These are phyloP conservation scores for Tenthredo notha DNA, from an alignment of 2,888 invertebrate genomes.

Conservation along the genomic window DNA sequence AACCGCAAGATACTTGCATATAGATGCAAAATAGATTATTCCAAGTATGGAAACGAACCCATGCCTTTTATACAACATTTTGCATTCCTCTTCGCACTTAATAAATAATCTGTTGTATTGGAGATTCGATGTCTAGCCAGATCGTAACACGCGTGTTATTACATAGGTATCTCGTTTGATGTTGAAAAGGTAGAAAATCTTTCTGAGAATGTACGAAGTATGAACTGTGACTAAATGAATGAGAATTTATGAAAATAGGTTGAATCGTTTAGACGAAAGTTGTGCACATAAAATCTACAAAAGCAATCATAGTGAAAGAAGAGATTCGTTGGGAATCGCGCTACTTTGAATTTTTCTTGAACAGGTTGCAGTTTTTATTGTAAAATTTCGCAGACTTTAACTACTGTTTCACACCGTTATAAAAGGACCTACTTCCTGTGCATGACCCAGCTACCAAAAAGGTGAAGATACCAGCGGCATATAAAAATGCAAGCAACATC, in stretches of 20 bases:
- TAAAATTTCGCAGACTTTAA: background rate
- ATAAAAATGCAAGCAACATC: conserved; percentile 74
- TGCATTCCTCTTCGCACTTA: background rate
- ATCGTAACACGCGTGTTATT: background rate
- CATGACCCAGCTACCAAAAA: conserved; percentile 70
- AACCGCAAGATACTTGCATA: background rate
- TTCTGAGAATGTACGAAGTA: background rate
- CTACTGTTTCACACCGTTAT: background rate
- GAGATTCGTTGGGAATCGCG: conserved; percentile 7
- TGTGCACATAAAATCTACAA: background rate
- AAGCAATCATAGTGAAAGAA: background rate
- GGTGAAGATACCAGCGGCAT: conserved; percentile 62
- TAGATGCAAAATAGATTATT: background rate
- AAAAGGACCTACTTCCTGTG: conserved; percentile 55
- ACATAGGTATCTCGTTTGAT: background rate
- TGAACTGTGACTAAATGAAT: conserved; percentile 23
- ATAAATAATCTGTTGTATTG: conserved; percentile 10
- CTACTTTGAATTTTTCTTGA: background rate
- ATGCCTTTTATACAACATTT: background rate
- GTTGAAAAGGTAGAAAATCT: background rate
- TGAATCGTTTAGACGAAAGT: background rate
- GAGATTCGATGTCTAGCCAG: background rate
- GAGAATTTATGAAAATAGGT: conserved; percentile 44
- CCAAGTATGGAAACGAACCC: background rate
- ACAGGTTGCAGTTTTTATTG: background rate